These are phyloP conservation scores for Papilio xuthus DNA, from an alignment of 1,140 invertebrate genomes.

Conservation along the genomic window DNA sequence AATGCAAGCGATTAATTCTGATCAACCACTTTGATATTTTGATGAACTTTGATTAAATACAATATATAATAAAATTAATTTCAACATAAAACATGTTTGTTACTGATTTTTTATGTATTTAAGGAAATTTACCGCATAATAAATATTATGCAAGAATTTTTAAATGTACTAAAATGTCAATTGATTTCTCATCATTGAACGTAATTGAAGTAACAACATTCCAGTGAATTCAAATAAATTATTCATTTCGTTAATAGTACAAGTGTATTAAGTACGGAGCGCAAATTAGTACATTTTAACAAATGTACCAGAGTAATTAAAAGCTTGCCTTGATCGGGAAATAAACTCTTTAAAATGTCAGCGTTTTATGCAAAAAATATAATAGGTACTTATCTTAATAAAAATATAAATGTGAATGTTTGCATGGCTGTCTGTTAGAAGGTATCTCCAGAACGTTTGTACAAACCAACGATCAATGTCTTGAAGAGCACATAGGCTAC, in stretches of 20 bases:
- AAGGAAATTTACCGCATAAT: slow-evolving; percentile 2
- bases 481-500: too few relatives aligned
- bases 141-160: slow-evolving; percentile 8
- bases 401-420: too few relatives aligned
- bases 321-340: not conserved
- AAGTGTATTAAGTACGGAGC: not conserved
- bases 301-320: slow-evolving; percentile 23
- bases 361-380: not conserved
- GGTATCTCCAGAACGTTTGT: too few relatives aligned
- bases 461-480: too few relatives aligned
- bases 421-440: too few relatives aligned
- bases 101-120: not conserved
- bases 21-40: not conserved
- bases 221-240: slow-evolving; percentile 4
- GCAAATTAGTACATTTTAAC: not conserved
- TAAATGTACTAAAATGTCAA: slow-evolving; percentile 5
- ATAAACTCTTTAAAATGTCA: not conserved
- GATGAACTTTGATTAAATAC: not conserved
- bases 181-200: not conserved
- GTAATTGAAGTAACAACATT: not conserved
- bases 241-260: slow-evolving; percentile 5
- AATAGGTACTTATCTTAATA: too few relatives aligned
- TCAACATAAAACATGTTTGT: not conserved
- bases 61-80: too few relatives aligned
- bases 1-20: too few relatives aligned